Conservation (phyloP, 2,888 invertebrate genomes). For the Zhuqinia jingwanae region DNA sequence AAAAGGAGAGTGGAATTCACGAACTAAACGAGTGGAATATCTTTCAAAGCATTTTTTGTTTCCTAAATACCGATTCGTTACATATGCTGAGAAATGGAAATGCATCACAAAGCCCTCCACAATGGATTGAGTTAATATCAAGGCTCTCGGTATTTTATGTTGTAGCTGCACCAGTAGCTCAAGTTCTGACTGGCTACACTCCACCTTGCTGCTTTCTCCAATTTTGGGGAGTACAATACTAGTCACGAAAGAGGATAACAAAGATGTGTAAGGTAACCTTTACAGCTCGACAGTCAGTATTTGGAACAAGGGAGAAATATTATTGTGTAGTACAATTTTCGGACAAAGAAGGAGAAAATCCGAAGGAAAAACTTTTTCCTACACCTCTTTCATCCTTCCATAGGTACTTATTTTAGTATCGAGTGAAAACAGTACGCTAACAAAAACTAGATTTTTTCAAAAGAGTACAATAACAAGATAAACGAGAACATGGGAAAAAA, state of each 20-base stretch:
- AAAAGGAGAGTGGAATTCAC: neutral
- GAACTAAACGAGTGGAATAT: neutral
- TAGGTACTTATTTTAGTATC: too few species aligned
- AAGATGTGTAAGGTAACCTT: neutral
- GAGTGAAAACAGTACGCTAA: too few species aligned
- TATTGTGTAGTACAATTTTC: neutral
- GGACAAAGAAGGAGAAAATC: too few species aligned
- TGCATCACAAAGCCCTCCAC: neutral
- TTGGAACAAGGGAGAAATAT: neutral
- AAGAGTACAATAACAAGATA: too few species aligned
- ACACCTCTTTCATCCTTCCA: too few species aligned
- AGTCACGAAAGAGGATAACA: neutral
- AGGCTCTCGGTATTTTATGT: slow-evolving; percentile 1
- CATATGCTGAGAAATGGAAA: slow-evolving; percentile 4
- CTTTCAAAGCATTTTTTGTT: neutral
- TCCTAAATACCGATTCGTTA: slow-evolving; percentile 28
- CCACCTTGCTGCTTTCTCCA: slow-evolving; percentile 53
- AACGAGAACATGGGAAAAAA: too few species aligned
- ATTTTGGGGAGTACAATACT: neutral
- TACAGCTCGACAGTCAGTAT: too few species aligned
- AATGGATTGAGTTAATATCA: slow-evolving; percentile 12
- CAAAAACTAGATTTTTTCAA: too few species aligned
- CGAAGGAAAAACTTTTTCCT: too few species aligned
- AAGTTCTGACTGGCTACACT: too few species aligned
- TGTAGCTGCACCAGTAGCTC: neutral